Conservation (phyloP, 2,113 vertebrate genomes). For the Fukomys damarensis region DNA sequence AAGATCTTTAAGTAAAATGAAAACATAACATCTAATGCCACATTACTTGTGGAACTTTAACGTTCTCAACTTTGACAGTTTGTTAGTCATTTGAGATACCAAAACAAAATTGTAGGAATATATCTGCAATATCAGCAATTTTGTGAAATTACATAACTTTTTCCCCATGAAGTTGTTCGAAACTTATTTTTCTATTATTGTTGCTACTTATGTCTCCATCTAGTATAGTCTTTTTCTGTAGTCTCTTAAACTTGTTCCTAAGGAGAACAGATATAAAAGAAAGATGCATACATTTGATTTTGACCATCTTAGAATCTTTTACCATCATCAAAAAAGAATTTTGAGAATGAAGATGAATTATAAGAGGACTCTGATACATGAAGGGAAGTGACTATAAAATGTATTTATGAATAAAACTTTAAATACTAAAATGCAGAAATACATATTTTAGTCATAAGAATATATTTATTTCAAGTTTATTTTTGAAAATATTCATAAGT, state of each 20-base stretch:
- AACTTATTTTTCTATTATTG: neutral
- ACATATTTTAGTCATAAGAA: conserved; percentile 20
- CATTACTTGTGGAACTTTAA: conserved; percentile 35
- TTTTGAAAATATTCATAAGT: conserved; percentile 39
- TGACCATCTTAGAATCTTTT: conserved; percentile 12
- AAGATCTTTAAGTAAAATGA: neutral
- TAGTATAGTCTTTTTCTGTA: neutral
- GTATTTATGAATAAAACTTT: conserved; percentile 56
- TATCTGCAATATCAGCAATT: neutral
- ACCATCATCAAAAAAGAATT: conserved; percentile 41
- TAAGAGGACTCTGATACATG: neutral
- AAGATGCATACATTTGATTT: neutral
- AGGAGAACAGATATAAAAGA: conserved; percentile 17
- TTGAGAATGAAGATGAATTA: conserved; percentile 51
- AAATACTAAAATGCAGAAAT: neutral
- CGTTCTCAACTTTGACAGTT: neutral
- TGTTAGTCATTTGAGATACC: neutral
- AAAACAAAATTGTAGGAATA: neutral
- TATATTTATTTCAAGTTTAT: conserved; percentile 3
- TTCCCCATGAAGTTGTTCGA: conserved; percentile 22
- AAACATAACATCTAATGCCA: neutral
- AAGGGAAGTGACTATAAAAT: conserved; percentile 21
- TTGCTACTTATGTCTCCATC: neutral
- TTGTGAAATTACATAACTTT: neutral
- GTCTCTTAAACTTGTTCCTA: neutral